Evolutionary conservation across 2,888 invertebrate species (phyloP).

Genomic region (Nymphalis polychloros): DNA sequence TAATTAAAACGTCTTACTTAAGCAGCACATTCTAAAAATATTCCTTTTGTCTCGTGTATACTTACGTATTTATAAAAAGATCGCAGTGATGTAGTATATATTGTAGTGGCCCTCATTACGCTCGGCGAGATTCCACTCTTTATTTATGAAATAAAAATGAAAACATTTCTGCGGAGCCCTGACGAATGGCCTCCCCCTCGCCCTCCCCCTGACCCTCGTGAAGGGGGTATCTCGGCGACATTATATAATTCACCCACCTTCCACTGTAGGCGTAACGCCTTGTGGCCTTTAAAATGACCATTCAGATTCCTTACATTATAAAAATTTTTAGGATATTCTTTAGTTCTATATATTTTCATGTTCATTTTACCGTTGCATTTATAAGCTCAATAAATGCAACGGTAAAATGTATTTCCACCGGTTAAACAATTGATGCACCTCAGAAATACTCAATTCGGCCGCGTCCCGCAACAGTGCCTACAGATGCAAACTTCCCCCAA

Average conservation of each 20-base stretch:
- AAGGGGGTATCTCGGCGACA: constrained; percentile 40
- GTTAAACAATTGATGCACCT: too few relatives aligned
- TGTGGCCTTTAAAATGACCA: constrained; percentile 41
- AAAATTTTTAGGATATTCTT: not conserved
- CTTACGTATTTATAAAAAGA: constrained; percentile 24
- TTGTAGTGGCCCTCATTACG: constrained; percentile 59
- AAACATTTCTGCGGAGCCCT: constrained; percentile 75
- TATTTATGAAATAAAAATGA: constrained; percentile 81
- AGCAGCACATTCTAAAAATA: not conserved
- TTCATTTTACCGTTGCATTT: too few relatives aligned
- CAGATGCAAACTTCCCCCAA: not conserved
- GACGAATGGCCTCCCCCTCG: constrained; percentile 50
- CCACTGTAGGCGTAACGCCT: constrained; percentile 41
- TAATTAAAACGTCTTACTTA: too few relatives aligned
- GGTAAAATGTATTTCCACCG: too few relatives aligned
- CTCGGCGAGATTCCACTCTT: constrained; percentile 64
- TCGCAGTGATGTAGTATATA: constrained; percentile 32
- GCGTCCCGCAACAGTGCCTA: too few relatives aligned
- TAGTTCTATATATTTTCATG: too few relatives aligned
- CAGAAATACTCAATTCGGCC: too few relatives aligned
- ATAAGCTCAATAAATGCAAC: too few relatives aligned
- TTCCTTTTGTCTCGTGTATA: not conserved
- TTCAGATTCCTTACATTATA: constrained; percentile 13
- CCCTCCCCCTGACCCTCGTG: constrained; percentile 29
- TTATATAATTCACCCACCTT: constrained; percentile 44